Percentiles rank a stretch among this genome's conserved stretches.
These are phyloP conservation scores for Actias luna DNA, from an alignment of 2,888 invertebrate genomes.

Conservation along the genomic window DNA sequence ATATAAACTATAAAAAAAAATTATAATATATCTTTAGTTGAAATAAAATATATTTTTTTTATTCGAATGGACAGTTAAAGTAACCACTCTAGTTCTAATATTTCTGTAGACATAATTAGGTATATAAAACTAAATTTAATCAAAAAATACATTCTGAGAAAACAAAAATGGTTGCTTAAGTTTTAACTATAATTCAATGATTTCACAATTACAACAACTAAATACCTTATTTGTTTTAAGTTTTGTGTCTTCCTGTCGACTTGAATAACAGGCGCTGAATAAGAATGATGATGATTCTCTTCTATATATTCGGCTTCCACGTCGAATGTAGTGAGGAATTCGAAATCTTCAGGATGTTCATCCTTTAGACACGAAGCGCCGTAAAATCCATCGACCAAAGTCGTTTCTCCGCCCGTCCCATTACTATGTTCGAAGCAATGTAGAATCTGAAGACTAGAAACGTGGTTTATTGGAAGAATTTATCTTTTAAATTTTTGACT, in stretches of 20 bases:
- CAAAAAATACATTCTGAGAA: too few species aligned
- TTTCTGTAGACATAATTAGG: too few species aligned
- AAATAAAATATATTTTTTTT: too few species aligned
- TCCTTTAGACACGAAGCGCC: slow-evolving; percentile 81
- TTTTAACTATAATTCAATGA: too few species aligned
- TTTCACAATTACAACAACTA: not conserved
- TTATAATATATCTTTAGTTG: too few species aligned
- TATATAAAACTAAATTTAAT: too few species aligned
- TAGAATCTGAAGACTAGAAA: slow-evolving; percentile 64
- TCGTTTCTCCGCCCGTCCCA: slow-evolving; percentile 86
- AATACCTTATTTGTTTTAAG: slow-evolving; percentile 83
- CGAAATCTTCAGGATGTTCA: slow-evolving; percentile 79
- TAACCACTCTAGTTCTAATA: too few species aligned
- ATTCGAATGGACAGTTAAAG: too few species aligned
- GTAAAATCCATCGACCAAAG: slow-evolving; percentile 88
- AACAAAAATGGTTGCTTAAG: too few species aligned
- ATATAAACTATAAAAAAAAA: too few species aligned
- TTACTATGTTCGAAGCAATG: slow-evolving; percentile 71
- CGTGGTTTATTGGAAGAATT: not conserved
- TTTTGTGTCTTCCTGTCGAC: slow-evolving; percentile 78
- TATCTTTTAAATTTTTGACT: not conserved
- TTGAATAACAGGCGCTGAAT: slow-evolving; percentile 82
- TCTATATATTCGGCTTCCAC: slow-evolving; percentile 86
- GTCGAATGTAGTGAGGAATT: slow-evolving; percentile 79
- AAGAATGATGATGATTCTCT: slow-evolving; percentile 80